Conservation (phyloP, 2,113 vertebrate species). For the Calidris pugnax region DNA sequence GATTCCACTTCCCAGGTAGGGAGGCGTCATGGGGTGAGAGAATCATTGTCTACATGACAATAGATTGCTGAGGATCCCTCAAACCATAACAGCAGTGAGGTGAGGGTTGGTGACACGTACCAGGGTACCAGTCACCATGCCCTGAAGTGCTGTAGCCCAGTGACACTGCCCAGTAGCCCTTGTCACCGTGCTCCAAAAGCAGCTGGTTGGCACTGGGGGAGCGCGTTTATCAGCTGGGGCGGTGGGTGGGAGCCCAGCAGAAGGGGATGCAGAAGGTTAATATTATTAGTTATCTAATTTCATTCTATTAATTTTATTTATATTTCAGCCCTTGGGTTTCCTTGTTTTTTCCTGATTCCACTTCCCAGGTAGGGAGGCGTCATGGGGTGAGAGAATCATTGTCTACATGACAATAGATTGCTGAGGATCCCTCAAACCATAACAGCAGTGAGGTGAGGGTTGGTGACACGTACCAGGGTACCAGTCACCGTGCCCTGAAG, state of each 20-base stretch:
- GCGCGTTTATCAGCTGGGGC: accelerated
- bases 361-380: background rate
- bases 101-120: background rate
- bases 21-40: background rate
- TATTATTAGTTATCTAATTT: background rate
- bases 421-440: background rate
- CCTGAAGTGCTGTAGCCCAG: background rate
- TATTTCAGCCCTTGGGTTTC: background rate
- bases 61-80: background rate
- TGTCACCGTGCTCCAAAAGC: background rate
- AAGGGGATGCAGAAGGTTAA: background rate
- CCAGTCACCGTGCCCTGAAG: no score
- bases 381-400: background rate
- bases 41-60: background rate
- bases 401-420: background rate
- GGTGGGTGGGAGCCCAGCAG: background rate
- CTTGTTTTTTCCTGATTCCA: background rate
- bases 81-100: background rate
- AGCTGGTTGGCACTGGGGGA: background rate
- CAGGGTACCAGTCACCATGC: no score
- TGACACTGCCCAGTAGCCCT: background rate
- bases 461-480: background rate
- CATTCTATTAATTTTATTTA: background rate
- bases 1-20: background rate
- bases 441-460: background rate